Base-by-base conservation (phyloP, 2,797 vertebrate genomes). In the Arremon brunneinucha region DNA sequence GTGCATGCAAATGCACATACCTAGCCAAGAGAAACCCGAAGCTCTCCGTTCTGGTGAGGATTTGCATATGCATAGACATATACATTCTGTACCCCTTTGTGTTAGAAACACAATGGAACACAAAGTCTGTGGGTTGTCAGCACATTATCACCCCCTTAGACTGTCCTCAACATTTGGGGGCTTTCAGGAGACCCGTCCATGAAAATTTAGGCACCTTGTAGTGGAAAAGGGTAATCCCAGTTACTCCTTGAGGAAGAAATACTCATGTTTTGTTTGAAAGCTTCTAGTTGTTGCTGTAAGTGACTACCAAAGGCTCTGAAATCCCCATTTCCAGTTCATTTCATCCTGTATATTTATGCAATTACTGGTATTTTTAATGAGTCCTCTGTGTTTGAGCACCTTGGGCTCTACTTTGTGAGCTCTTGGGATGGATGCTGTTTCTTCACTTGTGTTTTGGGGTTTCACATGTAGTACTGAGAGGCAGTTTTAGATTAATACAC, bases 401-500 rank as follows among this genome's bases (percentile, higher is more conserved):
- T 76, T 14, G 26, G 53, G 57, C 57, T 87, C 30, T 49, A 0
- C 34, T 65, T 8, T 62, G 21, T 19, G 63, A 82, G 70, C 83
- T 84, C 74, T 77, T 67, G 70, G 35, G 41, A 43, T 21, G 57
- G 59, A 19, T 20, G 2, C 7, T 49, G 44, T 79, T 83, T 81
- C 63, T 82, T 72, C 41, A 4, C 62, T 59, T 79, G 39, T 60
- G 24, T 50, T 70, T 85, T 71, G 83, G 6, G 39, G 56, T 95
- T 86, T 95, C 52, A 35, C 2, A 1, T 12, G 28, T 49, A 43
- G 21, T 30, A 69, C 44, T 30, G 44, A 81, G 60, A 92, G 67
- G 67, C 28, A n/a, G n/a, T 65, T 92, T 84, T 28, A 67, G 72
- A 84, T 89, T 68, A 91, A 82, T 62, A 50, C 30, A 49, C 11